Evolutionary conservation across 2,888 invertebrate species (phyloP).

Genomic region (Agyllia agylla): DNA sequence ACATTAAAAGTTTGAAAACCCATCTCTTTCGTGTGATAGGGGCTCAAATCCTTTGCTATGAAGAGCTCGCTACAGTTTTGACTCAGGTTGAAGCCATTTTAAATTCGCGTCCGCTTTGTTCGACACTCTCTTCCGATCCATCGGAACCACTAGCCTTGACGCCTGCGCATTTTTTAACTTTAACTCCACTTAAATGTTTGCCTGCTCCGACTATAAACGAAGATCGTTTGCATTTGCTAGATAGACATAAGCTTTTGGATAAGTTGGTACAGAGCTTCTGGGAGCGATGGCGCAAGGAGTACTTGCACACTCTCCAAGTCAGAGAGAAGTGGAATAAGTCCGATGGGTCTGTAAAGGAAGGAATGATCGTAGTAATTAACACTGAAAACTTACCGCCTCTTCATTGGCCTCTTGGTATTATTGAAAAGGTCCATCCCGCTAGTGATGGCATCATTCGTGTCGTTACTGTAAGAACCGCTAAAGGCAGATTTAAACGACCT

Average conservation of each 20-base stretch:
- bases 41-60: slow-evolving; percentile 28
- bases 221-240: not conserved
- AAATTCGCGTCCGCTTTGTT: not conserved
- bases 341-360: not conserved
- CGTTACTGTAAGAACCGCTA: not conserved
- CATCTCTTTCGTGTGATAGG: slow-evolving; percentile 32
- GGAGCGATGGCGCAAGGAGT: slow-evolving; percentile 37
- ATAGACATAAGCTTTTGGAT: slow-evolving; percentile 8
- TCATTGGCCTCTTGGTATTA: not conserved
- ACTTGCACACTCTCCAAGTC: slow-evolving; percentile 27
- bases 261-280: slow-evolving; percentile 40
- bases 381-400: not conserved
- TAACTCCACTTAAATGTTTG: slow-evolving; percentile 42
- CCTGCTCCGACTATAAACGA: slow-evolving; percentile 13
- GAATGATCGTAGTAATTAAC: not conserved
- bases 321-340: slow-evolving; percentile 31
- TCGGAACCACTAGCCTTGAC: slow-evolving; percentile 24
- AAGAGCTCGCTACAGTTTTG: slow-evolving; percentile 47
- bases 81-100: slow-evolving; percentile 14
- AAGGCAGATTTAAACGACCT: not conserved
- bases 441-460: not conserved
- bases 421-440: not conserved
- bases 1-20: slow-evolving; percentile 32
- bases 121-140: not conserved
- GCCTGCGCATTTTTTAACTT: slow-evolving; percentile 34